Evolutionary conservation across 2,888 invertebrate species (phyloP), one percentile per base, ranked within the genome.

Genomic region (Vesta saturnalis): DNA sequence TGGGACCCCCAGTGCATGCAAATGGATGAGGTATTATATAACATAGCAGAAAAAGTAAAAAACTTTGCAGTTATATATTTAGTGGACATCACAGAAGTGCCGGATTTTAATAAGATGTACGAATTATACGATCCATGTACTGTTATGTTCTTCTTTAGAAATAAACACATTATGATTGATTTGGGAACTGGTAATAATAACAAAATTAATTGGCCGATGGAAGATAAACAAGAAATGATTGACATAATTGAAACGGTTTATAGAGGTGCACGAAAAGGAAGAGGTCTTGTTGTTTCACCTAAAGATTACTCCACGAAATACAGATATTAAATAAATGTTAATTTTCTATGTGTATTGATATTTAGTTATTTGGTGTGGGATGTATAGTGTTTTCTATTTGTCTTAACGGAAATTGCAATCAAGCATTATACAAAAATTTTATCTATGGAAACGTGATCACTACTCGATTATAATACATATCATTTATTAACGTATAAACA

Each of bases 1-100:
- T 99, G 99, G 99, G 99, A 99, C 83, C 99, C 99, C 0, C 96
- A 97, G 0, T 99, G 99, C 82, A 99, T 99, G 99, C 97, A 98
- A 85, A 99, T 99, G 99, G 99, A 99, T 79, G 99, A 99, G 87
- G 96, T 96, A 0, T 85, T 97, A 46, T 97, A 96, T 83, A 95
- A 94, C 79, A 96, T 97, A 60, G 97, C 97, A 0, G 96, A 97
- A 79, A 98, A 98, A 88, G 96, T 98, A 1, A 99, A 99, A 84
- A 99, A 99, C 83, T 99, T 99, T 86, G 98, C 99, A 0, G 97
- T 97, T 15, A 93, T 98, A 67, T 99, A 99, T 83, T 86, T 99
- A 54, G 99, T 99, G 1, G 99, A 99, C 81, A 98, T 98, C 59
- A 95, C 97, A 0, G 94, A 94, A 86, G 98, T 99, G 56, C 98